A percentile compares a stretch with the other conserved stretches of the same genome.
These are phyloP conservation scores for Dendrocincla fuliginosa DNA, from an alignment of 2,797 vertebrate genomes.

Conservation along the genomic window DNA sequence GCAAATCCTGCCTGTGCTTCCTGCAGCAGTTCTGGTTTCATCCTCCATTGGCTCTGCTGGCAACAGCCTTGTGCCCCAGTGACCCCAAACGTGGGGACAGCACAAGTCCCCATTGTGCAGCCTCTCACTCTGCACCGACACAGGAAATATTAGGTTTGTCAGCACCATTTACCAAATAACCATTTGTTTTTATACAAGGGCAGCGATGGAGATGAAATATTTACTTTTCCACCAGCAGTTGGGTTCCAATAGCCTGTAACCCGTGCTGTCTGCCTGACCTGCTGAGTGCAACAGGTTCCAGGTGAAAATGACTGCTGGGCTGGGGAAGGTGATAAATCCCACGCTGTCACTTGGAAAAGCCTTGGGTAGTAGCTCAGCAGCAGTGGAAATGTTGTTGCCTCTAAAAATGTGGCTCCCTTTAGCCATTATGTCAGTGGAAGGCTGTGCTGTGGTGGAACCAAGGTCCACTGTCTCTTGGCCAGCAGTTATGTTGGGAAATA, in stretches of 20 bases:
- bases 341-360: constrained; percentile 19
- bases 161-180: constrained; percentile 50
- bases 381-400: constrained; percentile 27
- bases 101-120: constrained; percentile 58
- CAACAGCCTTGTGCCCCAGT: constrained; percentile 21
- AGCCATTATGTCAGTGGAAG: neutral
- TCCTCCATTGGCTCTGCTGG: constrained; percentile 52
- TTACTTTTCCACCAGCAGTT: constrained; percentile 24
- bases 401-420: constrained; percentile 3
- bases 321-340: constrained; percentile 48
- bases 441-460: neutral
- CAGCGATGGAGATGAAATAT: constrained; percentile 12
- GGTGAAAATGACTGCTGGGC: constrained; percentile 25
- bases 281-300: constrained; percentile 42
- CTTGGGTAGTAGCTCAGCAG: neutral
- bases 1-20: constrained; percentile 37
- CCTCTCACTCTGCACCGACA: constrained; percentile 43
- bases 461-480: neutral
- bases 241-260: constrained; percentile 33
- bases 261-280: neutral
- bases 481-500: neutral
- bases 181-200: constrained; percentile 31
- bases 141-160: constrained; percentile 53
- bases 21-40: constrained; percentile 60
- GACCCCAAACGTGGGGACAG: constrained; percentile 26